Evolutionary conservation across 1,140 invertebrate genomes (phyloP), one percentile per base, ranked within the genome.

Genomic region (Glomeris maerens): DNA sequence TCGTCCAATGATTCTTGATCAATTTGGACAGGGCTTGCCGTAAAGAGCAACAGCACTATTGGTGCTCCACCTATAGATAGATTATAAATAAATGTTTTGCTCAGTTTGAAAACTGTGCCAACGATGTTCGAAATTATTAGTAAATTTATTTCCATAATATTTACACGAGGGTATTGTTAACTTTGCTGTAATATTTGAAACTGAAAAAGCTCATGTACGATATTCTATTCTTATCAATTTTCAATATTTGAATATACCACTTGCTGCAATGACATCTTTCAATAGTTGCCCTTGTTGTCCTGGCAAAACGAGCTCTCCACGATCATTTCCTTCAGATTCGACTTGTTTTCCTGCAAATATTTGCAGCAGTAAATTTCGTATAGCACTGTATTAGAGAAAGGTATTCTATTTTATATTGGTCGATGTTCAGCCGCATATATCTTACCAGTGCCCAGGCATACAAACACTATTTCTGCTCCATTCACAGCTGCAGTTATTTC

Each of bases 391-490:
- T 36, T 36, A 36, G 17, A 17, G 31, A 17, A 36, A 10, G 10
- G 17, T 10, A 36, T n/a, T n/a, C n/a, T n/a, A n/a, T n/a, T n/a
- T n/a, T n/a, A n/a, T n/a, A n/a, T n/a, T n/a, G n/a, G n/a, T n/a
- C n/a, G n/a, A n/a, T n/a, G n/a, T n/a, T n/a, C n/a, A n/a, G n/a
- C n/a, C n/a, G n/a, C n/a, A 4, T 4, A 41, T 4, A n/a, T 36
- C 52, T 50, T 25, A 67, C 66, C 66, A 56, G 66, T 67, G 52
- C 65, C 66, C 2, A 67, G 49, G 53, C 62, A 63, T 13, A 67
- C 55, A 54, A 67, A 56, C 36, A 64, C 55, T 1, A 65, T 45
- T 20, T 67, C 55, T 17, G 60, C 52, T 17, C 48, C 49, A 14
- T 45, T 48, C 14, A 65, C 59, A 22, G 62, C 59, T 27, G 36